phyloP scores from a whole-genome alignment of 2,888 invertebrate species.

The Metalampra italica region DNA sequence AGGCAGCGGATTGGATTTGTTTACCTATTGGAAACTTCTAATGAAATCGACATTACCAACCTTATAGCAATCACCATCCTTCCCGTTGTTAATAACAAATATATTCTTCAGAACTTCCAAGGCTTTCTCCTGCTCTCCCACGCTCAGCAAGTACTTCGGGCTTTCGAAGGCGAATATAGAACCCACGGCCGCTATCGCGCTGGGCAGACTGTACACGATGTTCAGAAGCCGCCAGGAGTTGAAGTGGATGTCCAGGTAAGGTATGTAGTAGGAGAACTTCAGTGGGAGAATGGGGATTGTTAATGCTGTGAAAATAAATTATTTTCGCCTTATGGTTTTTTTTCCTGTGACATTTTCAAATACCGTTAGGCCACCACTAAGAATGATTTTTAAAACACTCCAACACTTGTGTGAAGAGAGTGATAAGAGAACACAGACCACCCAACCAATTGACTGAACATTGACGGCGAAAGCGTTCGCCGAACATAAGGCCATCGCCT shows the following conservation, averaged over 20 bases:
- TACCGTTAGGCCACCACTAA: too few relatives aligned
- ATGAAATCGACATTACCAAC: too few relatives aligned
- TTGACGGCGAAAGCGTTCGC: too few relatives aligned
- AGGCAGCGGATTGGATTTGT: too few relatives aligned
- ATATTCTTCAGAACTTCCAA: constrained; percentile 56
- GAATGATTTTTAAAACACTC: too few relatives aligned
- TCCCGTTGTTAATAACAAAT: constrained; percentile 47
- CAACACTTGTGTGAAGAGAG: too few relatives aligned
- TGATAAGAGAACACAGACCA: too few relatives aligned
- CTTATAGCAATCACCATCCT: constrained; percentile 37
- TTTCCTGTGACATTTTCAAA: too few relatives aligned
- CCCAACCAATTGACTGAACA: too few relatives aligned
- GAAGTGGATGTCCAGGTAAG: constrained; percentile 71
- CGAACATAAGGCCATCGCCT: too few relatives aligned
- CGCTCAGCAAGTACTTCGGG: constrained; percentile 83
- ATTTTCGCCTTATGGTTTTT: too few relatives aligned
- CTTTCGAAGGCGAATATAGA: constrained; percentile 82
- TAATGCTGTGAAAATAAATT: constrained; percentile 62
- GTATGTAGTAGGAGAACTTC: constrained; percentile 58
- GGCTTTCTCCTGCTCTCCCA: constrained; percentile 77
- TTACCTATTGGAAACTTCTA: too few relatives aligned
- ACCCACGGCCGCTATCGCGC: constrained; percentile 77
- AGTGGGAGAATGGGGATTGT: constrained; percentile 82
- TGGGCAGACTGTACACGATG: constrained; percentile 80
- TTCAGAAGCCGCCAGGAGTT: constrained; percentile 87